These are phyloP conservation scores for Trematocara variabile DNA, from an alignment of 2,113 vertebrate genomes.

Conservation along the genomic window DNA sequence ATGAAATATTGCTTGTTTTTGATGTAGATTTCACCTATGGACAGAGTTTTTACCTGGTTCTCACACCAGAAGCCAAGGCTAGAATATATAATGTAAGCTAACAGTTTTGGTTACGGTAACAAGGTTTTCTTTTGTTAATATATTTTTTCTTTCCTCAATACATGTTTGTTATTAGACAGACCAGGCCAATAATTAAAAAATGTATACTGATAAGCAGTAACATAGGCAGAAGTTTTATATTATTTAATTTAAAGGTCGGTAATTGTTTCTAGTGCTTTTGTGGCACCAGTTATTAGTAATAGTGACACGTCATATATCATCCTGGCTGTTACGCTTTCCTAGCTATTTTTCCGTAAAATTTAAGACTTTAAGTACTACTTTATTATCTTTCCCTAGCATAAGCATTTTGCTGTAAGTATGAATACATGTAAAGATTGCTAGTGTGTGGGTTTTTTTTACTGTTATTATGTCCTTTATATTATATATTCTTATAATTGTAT, in stretches of 20 bases:
- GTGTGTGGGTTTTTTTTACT: rapidly evolving
- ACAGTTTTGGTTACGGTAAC: not conserved
- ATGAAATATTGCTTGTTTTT: constrained; percentile 85
- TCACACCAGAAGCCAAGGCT: constrained; percentile 84
- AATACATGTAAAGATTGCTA: not conserved
- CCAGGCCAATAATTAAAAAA: rapidly evolving
- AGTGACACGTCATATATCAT: not conserved
- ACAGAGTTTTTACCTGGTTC: constrained; percentile 85
- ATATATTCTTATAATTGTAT: not conserved
- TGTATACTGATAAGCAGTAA: not conserved
- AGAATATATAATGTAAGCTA: constrained; percentile 77
- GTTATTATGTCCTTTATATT: not conserved
- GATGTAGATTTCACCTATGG: constrained; percentile 83
- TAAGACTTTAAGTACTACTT: not conserved
- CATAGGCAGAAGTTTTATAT: not conserved
- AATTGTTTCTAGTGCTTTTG: not conserved
- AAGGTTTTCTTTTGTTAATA: not conserved
- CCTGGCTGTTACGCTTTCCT: not conserved
- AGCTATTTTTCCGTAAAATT: not conserved
- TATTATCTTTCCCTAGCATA: not conserved
- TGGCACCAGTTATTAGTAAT: not conserved
- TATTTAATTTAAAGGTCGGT: rapidly evolving
- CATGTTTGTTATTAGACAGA: not conserved
- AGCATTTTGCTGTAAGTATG: not conserved
- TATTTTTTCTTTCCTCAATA: not conserved